These are phyloP conservation scores for Ahaetulla prasina DNA, from an alignment of 2,113 vertebrate species.

Conservation along the genomic window DNA sequence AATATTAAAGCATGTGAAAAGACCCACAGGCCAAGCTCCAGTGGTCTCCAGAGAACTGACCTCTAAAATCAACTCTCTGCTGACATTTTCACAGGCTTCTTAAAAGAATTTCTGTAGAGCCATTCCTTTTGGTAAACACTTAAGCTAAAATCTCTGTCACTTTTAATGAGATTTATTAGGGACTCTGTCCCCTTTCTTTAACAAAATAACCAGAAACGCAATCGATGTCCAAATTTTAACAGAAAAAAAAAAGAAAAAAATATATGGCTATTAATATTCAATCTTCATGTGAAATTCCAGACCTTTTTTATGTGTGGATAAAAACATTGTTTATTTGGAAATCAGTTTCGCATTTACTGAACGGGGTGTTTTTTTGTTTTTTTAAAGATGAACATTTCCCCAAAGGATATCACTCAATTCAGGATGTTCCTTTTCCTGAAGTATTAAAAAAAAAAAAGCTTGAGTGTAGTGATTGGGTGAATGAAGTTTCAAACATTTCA, in stretches of 20 bases:
- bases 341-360: neutral
- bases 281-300: neutral
- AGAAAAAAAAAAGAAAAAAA: constrained; percentile 48
- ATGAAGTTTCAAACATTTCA: neutral
- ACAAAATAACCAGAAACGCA: constrained; percentile 51
- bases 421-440: neutral
- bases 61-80: constrained; percentile 71
- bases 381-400: neutral
- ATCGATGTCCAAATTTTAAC: constrained; percentile 46
- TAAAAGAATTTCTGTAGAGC: constrained; percentile 71
- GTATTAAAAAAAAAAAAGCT: neutral
- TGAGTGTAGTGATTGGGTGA: neutral
- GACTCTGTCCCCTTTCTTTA: constrained; percentile 46
- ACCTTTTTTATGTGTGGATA: neutral
- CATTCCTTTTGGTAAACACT: constrained; percentile 70
- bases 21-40: constrained; percentile 71
- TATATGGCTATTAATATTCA: constrained; percentile 44
- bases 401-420: neutral
- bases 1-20: constrained; percentile 81
- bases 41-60: constrained; percentile 72
- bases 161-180: constrained; percentile 60
- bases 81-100: constrained; percentile 79
- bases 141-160: constrained; percentile 66
- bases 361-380: neutral
- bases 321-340: neutral